These are phyloP conservation scores for Alligator mississippiensis DNA, from an alignment of 2,113 vertebrate genomes.

Conservation along the genomic window DNA sequence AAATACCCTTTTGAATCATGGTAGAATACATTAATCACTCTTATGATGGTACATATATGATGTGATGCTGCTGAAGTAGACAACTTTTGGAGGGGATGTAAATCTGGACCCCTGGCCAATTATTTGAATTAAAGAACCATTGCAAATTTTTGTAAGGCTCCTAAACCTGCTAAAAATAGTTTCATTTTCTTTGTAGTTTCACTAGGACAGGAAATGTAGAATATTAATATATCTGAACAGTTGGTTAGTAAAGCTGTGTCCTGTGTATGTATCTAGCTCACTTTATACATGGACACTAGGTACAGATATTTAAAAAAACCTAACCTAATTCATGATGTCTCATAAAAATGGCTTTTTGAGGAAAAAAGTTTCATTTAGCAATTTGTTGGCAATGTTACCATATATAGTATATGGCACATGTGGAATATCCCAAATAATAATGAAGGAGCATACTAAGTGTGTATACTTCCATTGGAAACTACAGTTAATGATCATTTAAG, in stretches of 20 bases:
- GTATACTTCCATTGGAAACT: not conserved
- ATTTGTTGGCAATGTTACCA: not conserved
- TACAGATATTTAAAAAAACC: too few species aligned
- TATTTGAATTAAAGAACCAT: not conserved
- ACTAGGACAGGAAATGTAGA: not conserved
- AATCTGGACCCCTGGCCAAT: not conserved
- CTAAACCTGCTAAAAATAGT: not conserved
- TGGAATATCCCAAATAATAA: not conserved
- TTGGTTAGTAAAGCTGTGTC: not conserved
- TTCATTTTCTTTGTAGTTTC: not conserved
- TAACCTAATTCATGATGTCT: not conserved
- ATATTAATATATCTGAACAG: not conserved
- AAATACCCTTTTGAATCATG: not conserved
- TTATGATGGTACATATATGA: not conserved
- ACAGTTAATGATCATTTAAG: not conserved
- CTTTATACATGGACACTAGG: not conserved
- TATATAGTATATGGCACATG: not conserved
- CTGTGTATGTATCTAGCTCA: not conserved
- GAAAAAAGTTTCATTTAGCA: not conserved
- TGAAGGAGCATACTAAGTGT: not conserved
- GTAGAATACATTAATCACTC: not conserved
- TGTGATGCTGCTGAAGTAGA: too few species aligned
- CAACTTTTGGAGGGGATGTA: not conserved
- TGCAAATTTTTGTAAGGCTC: not conserved
- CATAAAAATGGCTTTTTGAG: not conserved